Base-by-base conservation (phyloP, 2,888 invertebrate genomes). In the Omphaloscelis lunosa region DNA sequence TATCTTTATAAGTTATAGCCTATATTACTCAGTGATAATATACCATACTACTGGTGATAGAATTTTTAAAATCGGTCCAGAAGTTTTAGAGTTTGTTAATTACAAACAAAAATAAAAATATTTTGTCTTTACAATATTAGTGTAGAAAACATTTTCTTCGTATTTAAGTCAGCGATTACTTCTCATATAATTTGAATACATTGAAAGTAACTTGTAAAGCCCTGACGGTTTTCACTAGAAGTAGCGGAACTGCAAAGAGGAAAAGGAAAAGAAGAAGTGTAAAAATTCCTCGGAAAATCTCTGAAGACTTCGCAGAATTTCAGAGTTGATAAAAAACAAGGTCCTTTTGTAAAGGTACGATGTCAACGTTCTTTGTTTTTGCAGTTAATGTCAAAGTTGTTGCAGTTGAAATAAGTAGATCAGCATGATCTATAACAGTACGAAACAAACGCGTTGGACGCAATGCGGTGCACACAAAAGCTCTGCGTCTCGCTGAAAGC, bases 401-500 rank as follows among this genome's bases (percentile, higher is more conserved):
- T 41, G 23, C 51, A 27, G 11, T 39, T 39, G 15, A 58, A n/a
- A 6, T 29, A 48, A 66, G 12, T 48, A n/a, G 29, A 27, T 51
- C 45, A 29, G n/a, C n/a, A n/a, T n/a, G n/a, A 79, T 53, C 62
- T 20, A 17, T n/a, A 65, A 27, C 34, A 29, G 15, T 27, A 59
- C 27, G 41, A 69, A 78, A 79, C 72, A 63, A 71, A 65, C 69
- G 27, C 61, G 56, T 51, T 67, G 68, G 70, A 59, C 77, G 87
- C 83, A 77, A 72, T 79, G 76, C 86, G 59, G 76, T 76, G 76
- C 75, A 72, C 79, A 74, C 82, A 79, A 77, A 83, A 79, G 61
- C 61, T 74, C 71, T 48, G 12, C 79, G 81, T 84, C 80, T 76
- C 76, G 77, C 84, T 88, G 77, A 82, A 87, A 85, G 83, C 86